These are phyloP conservation scores for Thereva nobilitata DNA, from an alignment of 2,888 invertebrate genomes.

Conservation along the genomic window DNA sequence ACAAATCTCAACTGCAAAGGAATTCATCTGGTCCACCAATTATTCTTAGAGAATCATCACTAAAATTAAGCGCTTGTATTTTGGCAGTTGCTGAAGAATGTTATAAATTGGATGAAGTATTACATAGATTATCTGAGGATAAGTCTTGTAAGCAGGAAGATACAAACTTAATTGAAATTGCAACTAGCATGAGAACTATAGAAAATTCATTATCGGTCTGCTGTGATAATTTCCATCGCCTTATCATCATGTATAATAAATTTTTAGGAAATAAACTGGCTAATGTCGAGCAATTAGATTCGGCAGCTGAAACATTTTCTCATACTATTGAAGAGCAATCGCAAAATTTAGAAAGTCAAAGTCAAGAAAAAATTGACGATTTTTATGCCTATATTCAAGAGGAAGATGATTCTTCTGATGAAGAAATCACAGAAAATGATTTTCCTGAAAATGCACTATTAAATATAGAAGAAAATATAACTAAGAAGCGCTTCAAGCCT, in stretches of 20 bases:
- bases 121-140: constrained; percentile 52
- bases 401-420: constrained; percentile 47
- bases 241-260: constrained; percentile 56
- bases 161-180: constrained; percentile 52
- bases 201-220: constrained; percentile 53
- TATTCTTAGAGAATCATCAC: constrained; percentile 54
- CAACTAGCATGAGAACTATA: constrained; percentile 54
- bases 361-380: constrained; percentile 50
- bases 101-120: constrained; percentile 52
- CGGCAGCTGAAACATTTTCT: background rate
- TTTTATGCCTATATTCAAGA: constrained; percentile 57
- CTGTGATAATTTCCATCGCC: constrained; percentile 55
- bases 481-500: constrained; percentile 55
- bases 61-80: constrained; percentile 56
- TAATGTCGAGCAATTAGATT: constrained; percentile 36
- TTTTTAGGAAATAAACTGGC: constrained; percentile 53
- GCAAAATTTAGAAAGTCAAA: too few species aligned
- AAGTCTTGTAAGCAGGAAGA: constrained; percentile 50
- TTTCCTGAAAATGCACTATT: constrained; percentile 51
- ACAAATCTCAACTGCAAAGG: constrained; percentile 34
- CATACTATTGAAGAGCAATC: too few species aligned
- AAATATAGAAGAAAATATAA: constrained; percentile 54
- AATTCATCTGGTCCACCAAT: constrained; percentile 49
- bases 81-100: constrained; percentile 57
- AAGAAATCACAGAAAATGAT: constrained; percentile 43